Evolutionary conservation across 2,797 vertebrate species (phyloP).

Genomic region (Phataginus tetradactyla): DNA sequence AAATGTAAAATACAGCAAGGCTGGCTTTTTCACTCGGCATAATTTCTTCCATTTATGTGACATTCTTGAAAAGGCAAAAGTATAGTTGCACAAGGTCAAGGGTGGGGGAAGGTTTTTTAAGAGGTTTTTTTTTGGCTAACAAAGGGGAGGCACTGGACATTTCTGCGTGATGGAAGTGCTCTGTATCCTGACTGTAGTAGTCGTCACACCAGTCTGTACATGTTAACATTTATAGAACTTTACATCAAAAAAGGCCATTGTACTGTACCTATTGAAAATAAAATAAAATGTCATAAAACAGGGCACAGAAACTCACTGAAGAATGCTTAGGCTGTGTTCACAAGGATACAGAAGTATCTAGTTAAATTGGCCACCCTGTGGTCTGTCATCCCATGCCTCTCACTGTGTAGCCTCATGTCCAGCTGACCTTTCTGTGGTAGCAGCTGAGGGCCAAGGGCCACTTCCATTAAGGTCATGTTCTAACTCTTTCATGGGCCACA

Average conservation of each 20-base stretch:
- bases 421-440: not conserved
- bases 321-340: not conserved
- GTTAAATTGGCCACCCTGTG: not conserved
- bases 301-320: not conserved
- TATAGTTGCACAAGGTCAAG: not conserved
- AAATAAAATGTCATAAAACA: not conserved
- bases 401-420: not conserved
- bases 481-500: too few species aligned
- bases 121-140: not conserved
- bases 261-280: not conserved
- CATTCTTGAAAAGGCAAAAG: not conserved
- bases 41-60: conserved; percentile 4
- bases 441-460: not conserved
- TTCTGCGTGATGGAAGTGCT: not conserved
- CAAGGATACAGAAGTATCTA: not conserved
- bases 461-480: not conserved
- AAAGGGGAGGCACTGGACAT: not conserved
- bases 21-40: not conserved
- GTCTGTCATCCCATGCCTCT: not conserved
- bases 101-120: not conserved
- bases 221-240: not conserved
- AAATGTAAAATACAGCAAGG: not conserved
- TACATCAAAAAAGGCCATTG: not conserved
- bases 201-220: too few species aligned
- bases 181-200: not conserved